Evolutionary conservation across 2,888 invertebrate species (phyloP).

Genomic region (Diarsia dahlii): DNA sequence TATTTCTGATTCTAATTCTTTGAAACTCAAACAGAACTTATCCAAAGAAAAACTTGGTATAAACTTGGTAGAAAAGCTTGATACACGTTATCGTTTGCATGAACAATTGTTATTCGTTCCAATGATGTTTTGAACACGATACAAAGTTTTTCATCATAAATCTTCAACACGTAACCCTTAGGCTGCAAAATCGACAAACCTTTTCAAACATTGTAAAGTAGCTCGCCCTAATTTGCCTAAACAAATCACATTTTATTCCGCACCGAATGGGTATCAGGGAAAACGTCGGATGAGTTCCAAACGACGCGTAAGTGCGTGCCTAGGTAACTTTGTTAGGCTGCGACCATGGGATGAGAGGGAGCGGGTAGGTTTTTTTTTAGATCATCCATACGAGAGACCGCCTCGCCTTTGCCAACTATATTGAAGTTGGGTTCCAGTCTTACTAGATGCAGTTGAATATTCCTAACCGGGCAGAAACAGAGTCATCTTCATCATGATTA

Average conservation of each 20-base stretch:
- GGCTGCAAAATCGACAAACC: slow-evolving; percentile 28
- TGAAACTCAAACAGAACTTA: neutral
- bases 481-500: too few species aligned
- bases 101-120: slow-evolving; percentile 24
- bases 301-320: slow-evolving; percentile 61
- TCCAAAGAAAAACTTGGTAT: neutral
- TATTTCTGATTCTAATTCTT: neutral
- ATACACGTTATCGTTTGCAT: slow-evolving; percentile 25
- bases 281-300: slow-evolving; percentile 49
- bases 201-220: slow-evolving; percentile 39
- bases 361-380: too few species aligned
- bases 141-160: slow-evolving; percentile 40
- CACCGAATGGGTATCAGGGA: slow-evolving; percentile 39
- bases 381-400: too few species aligned
- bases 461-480: too few species aligned
- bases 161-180: slow-evolving; percentile 14
- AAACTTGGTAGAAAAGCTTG: neutral
- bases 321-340: slow-evolving; percentile 50
- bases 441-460: too few species aligned
- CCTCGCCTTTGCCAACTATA: too few species aligned
- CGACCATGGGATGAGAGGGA: neutral
- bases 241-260: slow-evolving; percentile 62
- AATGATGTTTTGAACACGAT: slow-evolving; percentile 7
- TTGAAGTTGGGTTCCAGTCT: too few species aligned
- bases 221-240: slow-evolving; percentile 55